Evolutionary conservation across 2,113 vertebrate species (phyloP), one percentile per base, ranked within the genome.

Genomic region (Recurvirostra avosetta): DNA sequence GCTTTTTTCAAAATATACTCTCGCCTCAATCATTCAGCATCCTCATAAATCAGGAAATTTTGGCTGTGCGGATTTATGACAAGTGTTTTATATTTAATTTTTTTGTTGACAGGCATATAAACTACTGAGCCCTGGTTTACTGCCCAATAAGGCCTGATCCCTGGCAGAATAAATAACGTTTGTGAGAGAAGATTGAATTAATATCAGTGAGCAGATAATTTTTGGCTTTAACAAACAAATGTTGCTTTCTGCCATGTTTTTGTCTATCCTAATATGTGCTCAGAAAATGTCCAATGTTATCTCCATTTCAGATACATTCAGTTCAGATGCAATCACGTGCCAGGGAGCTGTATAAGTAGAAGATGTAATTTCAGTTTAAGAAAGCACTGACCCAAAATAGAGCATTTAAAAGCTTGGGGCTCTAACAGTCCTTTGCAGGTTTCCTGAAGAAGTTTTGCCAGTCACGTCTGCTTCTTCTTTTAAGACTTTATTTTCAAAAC

Each of bases 11-110:
- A 71, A 90, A 80, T 55, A 50, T 16, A 34, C 32, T 65, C 43
- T 86, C 88, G 66, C 68, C 43, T 85, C 65, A 49, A 30, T 90
- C 74, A 59, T 90, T 96, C 29, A 8, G 8, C 40, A 68, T 80
- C 38, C 61, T 84, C 86, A 74, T 93, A 92, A 93, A 96, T 95
- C 70, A 92, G 61, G 59, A 88, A 65, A 77, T 53, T 63, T 77
- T 73, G n/a, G 55, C 53, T 5, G 2, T 78, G 74, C 5, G 4
- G 50, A 52, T 85, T 90, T 86, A 20, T 85, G 78, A 94, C 77
- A 70, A 72, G 30, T 19, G 56, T 41, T 65, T 84, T 55, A 71
- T 84, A 68, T 88, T 81, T 91, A n/a, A 26, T 75, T 70, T 74
- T 86, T 90, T 88, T 92, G 68, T 82, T 78, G 84, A 75, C 58